Base-by-base conservation (phyloP, 2,797 vertebrate species). In the Gymnocypris eckloni region DNA sequence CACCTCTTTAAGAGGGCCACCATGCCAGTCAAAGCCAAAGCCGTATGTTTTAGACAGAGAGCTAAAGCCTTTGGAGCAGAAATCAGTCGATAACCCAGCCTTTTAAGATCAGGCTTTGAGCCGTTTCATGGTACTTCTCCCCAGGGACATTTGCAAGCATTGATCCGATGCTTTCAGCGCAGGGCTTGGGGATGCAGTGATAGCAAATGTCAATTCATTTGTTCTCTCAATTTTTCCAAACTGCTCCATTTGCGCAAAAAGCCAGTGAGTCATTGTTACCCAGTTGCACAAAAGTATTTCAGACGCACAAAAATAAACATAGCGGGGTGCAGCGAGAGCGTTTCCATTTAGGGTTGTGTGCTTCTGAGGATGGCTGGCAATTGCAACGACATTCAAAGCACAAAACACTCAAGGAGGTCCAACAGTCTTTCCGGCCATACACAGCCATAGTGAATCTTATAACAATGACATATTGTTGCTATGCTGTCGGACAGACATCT, bases 71-170 rank as follows among this genome's bases (percentile, higher is more conserved):
- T 93, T 92, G 87, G 91, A 93, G 88, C 90, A 92, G 91, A 89
- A 93, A 93, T 92, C 91, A 94, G 93, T 95, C 94, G 89, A 95
- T 94, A 93, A 90, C 89, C 87, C 82, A 88, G 91, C 89, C 92
- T 92, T 95, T 95, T 94, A 90, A 93, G 93, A 91, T 90, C 91
- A 91, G 52, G 79, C 88, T 91, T 93, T 93, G 86, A 94, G 93
- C 90, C 90, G 92, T 93, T 93, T 86, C 87, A 90, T 92, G 80
- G 87, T 90, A 90, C 91, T 90, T 89, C 90, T 90, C 92, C 92
- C 91, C n/a, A 33, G 92, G 91, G 93, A 88, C 89, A 91, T 87
- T 90, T 87, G 88, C 91, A 88, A 89, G 88, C 92, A 94, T 94
- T 93, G 93, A 94, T 94, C 91, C 91, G 90, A 92, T 89, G 88